These are phyloP conservation scores for Smittia sp. DNA, from an alignment of 2,888 invertebrate genomes.

Conservation along the genomic window DNA sequence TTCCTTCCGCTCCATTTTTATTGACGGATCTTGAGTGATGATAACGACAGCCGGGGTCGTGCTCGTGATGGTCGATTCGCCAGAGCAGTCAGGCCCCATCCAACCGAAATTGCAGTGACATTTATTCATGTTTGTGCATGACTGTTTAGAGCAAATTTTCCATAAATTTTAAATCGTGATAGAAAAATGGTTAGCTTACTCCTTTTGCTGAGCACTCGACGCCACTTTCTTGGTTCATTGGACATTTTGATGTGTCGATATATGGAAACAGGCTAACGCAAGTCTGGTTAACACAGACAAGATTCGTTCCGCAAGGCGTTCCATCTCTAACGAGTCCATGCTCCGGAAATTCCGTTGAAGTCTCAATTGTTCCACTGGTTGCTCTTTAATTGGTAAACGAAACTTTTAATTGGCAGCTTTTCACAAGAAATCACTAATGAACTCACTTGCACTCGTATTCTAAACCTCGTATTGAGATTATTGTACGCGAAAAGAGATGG, in stretches of 20 bases:
- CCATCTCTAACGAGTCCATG: conserved; percentile 90
- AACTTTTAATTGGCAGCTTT: neutral
- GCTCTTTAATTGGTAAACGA: conserved; percentile 57
- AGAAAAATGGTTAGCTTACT: conserved; percentile 62
- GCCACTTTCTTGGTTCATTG: conserved; percentile 79
- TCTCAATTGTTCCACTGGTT: conserved; percentile 67
- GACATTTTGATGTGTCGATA: conserved; percentile 84
- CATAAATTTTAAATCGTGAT: neutral
- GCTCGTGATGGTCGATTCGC: conserved; percentile 67
- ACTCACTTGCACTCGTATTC: conserved; percentile 98
- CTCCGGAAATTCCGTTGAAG: conserved; percentile 64
- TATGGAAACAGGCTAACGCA: conserved; percentile 83
- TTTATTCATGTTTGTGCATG: conserved; percentile 87
- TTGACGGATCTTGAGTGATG: conserved; percentile 58
- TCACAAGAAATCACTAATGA: conserved; percentile 9
- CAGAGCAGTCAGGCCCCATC: conserved; percentile 84
- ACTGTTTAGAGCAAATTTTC: conserved; percentile 56
- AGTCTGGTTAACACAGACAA: conserved; percentile 92
- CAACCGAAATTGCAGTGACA: conserved; percentile 89
- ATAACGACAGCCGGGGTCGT: conserved; percentile 53
- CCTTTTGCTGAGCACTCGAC: conserved; percentile 93
- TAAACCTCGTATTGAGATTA: conserved; percentile 81
- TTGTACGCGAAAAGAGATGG: conserved; percentile 81
- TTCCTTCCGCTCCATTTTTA: conserved; percentile 81
- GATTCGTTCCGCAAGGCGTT: conserved; percentile 87